Percentiles rank a stretch among this genome's conserved stretches.
These are phyloP conservation scores for Xerus inauris DNA, from an alignment of 2,113 vertebrate species.

Conservation along the genomic window DNA sequence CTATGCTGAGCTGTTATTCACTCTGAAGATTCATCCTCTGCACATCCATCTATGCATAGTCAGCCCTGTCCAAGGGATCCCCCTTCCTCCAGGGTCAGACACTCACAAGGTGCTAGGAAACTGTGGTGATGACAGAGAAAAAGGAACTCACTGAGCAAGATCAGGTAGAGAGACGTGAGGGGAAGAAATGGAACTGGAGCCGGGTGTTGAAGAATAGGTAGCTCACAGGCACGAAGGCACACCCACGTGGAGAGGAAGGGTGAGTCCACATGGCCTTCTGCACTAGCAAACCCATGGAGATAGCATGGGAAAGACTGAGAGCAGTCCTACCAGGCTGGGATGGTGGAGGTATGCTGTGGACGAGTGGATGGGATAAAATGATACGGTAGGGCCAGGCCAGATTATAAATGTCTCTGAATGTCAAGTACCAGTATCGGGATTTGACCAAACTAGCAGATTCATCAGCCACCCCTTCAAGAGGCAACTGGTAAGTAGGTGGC, in stretches of 20 bases:
- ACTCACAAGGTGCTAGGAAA: not conserved
- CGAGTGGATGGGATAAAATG: not conserved
- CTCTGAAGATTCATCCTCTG: not conserved
- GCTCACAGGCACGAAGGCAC: not conserved
- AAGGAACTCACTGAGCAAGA: not conserved
- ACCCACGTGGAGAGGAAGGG: not conserved
- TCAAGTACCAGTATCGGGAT: not conserved
- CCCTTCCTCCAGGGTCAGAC: too few relatives aligned
- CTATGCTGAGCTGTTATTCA: not conserved
- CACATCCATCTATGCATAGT: not conserved
- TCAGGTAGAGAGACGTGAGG: not conserved
- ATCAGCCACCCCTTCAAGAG: not conserved
- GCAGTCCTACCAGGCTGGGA: too few relatives aligned
- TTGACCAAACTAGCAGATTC: not conserved
- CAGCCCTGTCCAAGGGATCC: not conserved
- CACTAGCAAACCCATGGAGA: not conserved
- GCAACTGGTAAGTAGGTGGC: not conserved
- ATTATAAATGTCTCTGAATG: not conserved
- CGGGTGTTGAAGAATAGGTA: not conserved
- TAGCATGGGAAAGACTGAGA: not conserved
- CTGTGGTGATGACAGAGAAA: not conserved
- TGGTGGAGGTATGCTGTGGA: rapidly evolving
- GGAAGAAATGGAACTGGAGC: not conserved
- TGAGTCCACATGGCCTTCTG: rapidly evolving
- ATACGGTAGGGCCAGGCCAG: not conserved